phyloP scores from a whole-genome alignment of 1,140 invertebrate genomes.

The Oncopeltus fasciatus region DNA sequence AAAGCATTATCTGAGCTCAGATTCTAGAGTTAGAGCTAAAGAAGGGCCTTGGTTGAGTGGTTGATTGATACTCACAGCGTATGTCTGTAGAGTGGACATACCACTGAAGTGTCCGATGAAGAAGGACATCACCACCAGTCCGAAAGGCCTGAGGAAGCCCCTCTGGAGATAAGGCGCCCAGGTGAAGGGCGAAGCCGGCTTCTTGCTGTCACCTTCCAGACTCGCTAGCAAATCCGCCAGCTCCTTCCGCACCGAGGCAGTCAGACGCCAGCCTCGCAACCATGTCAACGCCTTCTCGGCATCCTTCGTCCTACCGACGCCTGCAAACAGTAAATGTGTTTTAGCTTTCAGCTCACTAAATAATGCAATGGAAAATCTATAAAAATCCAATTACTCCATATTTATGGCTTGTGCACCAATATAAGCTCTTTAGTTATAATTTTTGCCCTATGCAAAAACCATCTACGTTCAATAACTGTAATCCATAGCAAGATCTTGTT shows the following conservation, averaged over 20 bases:
- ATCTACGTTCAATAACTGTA: too few species aligned
- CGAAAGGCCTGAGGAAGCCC: slow-evolving; percentile 45
- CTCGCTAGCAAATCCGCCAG: slow-evolving; percentile 33
- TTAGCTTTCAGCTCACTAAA: not conserved
- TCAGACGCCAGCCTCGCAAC: slow-evolving; percentile 45
- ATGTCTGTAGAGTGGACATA: slow-evolving; percentile 49
- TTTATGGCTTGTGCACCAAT: too few species aligned
- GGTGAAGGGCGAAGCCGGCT: not conserved
- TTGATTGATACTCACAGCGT: slow-evolving; percentile 52
- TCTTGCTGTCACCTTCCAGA: not conserved
- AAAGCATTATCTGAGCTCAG: too few species aligned
- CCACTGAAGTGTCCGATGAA: slow-evolving; percentile 54
- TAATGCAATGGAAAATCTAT: not conserved
- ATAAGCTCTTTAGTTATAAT: too few species aligned
- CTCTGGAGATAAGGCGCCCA: slow-evolving; percentile 22
- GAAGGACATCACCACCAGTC: slow-evolving; percentile 43
- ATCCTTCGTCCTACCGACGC: slow-evolving; percentile 26
- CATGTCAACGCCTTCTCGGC: slow-evolving; percentile 39
- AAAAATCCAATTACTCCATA: too few species aligned
- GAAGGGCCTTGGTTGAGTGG: too few species aligned
- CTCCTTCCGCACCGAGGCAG: slow-evolving; percentile 37
- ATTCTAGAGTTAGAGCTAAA: too few species aligned
- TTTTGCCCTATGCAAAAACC: too few species aligned
- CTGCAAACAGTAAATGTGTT: not conserved
- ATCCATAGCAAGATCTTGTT: too few species aligned